Base-by-base conservation (phyloP, 2,113 vertebrate species). In the Orcinus orca region DNA sequence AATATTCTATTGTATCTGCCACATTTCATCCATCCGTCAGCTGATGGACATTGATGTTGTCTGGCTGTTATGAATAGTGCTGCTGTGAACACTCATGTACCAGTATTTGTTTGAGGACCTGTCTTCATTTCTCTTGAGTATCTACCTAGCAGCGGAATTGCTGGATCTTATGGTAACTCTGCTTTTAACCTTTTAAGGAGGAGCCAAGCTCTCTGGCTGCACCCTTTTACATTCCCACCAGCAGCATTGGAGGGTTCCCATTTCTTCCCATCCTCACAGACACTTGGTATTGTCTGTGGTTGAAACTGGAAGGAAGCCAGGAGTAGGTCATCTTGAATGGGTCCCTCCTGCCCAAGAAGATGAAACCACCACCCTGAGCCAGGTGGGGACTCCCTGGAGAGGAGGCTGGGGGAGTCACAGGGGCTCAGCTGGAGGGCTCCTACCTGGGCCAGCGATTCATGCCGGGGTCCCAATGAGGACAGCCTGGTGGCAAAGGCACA, bases 391-490 rank as follows among this genome's bases (percentile, higher is more conserved):
- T 26, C 15, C 71, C 2, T 33, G 15, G 47, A 67, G 47, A 77
- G 36, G 15, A 80, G 47, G 3, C 15, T 31, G 60, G 26, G 62
- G 33, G 3, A 14, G 50, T 10, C 68, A 3, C 10, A 31, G 6
- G 44, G 8, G 18, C 18, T 70, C 26, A 11, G 60, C 79, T 65
- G 47, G 8, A 31, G 12, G 17, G 12, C 9, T 2, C 21, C 68
- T 55, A 0, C 1, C 50, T 31, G 13, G 7, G 33, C 25, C 65
- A 53, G 65, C 0, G 1, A 38, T 38, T 38, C 76, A 53, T 53
- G n/a, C 55, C 2, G 10, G 53, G 10, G 10, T 18, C n/a, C 41
- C n/a, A 26, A 0, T 0, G 23, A 55, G n/a, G 44, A 60, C 68
- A 70, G 80, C 25, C 79, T 62, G 55, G 25, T 17, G 14, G n/a